Conservation (phyloP, 92 coral and sea anemone species). For the Epizoanthus fatuus region DNA sequence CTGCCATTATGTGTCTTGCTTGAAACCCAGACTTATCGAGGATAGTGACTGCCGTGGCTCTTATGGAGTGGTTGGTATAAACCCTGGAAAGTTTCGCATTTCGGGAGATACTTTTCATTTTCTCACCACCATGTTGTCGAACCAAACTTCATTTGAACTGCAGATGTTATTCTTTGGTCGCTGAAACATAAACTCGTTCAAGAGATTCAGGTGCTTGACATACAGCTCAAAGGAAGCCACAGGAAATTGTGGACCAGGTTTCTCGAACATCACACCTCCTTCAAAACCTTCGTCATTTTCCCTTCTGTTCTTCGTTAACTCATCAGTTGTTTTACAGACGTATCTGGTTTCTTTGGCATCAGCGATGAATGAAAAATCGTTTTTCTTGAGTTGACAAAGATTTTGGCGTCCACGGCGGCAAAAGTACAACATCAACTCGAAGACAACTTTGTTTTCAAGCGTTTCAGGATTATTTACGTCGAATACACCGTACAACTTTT, state of each 20-base stretch:
- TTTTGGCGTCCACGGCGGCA: constrained; percentile 70
- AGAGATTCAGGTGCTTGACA: too few species aligned
- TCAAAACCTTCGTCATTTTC: constrained; percentile 4
- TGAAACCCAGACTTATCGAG: too few species aligned
- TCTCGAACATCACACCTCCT: neutral
- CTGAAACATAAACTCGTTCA: too few species aligned
- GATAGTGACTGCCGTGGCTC: too few species aligned
- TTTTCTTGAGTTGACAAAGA: constrained; percentile 59
- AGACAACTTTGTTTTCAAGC: constrained; percentile 75
- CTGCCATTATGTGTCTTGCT: too few species aligned
- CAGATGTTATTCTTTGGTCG: too few species aligned
- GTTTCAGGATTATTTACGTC: constrained; percentile 51
- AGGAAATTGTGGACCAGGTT: constrained; percentile 16
- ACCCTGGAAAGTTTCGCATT: too few species aligned
- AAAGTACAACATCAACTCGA: constrained; percentile 74
- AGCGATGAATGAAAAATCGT: constrained; percentile 22
- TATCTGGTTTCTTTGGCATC: constrained; percentile 27
- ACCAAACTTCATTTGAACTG: too few species aligned
- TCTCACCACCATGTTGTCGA: too few species aligned
- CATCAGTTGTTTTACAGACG: constrained; percentile 23
- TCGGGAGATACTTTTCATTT: too few species aligned
- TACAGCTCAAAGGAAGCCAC: constrained; percentile 28
- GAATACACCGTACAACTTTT: constrained; percentile 45
- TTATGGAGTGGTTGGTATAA: too few species aligned
- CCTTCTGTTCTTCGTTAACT: constrained; percentile 24